Conservation (phyloP, 2,113 vertebrate genomes). For the Onychorhynchus coronatus region DNA sequence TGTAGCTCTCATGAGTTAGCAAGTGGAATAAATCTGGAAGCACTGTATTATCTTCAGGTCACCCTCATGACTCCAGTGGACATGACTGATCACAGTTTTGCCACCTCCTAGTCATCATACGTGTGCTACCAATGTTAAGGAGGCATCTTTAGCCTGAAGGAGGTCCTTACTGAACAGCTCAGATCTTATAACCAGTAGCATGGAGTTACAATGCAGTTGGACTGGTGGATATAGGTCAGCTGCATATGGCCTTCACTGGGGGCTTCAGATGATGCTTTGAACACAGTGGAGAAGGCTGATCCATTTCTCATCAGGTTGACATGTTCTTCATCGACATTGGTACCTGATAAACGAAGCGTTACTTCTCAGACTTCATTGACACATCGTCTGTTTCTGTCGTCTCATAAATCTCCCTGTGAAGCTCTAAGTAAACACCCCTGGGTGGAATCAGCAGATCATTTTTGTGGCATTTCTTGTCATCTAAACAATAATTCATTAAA, state of each 20-base stretch:
- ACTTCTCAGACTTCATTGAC: background rate
- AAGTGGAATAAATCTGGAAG: background rate
- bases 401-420: background rate
- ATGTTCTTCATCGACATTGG: fast-evolving
- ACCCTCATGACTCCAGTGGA: background rate
- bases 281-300: background rate
- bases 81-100: background rate
- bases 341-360: background rate
- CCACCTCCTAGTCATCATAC: background rate
- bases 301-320: background rate
- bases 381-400: background rate
- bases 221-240: background rate
- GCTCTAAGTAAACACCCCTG: constrained; percentile 21
- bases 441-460: constrained; percentile 30
- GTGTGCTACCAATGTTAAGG: background rate
- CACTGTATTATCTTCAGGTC: background rate
- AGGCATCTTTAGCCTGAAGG: background rate
- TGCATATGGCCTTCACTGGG: background rate
- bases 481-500: constrained; percentile 57
- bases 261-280: background rate
- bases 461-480: constrained; percentile 51
- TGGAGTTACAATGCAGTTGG: background rate
- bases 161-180: background rate
- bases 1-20: background rate
- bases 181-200: background rate